Base-by-base conservation (phyloP, 1,140 invertebrate species). In the Caenorhabditis briggsae region DNA sequence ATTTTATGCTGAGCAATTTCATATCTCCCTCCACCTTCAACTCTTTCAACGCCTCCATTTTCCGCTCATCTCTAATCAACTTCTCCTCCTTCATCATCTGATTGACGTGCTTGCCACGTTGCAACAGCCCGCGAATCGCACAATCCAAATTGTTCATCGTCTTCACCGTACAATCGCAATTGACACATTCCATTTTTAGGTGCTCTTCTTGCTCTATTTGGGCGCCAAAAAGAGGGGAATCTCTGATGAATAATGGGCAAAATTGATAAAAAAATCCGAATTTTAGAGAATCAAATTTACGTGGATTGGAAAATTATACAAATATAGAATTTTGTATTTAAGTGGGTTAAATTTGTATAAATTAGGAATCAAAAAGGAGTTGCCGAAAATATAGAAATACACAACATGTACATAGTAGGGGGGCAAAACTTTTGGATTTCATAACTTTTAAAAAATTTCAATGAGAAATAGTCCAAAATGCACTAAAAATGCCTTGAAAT, bases 401-500 rank as follows among this genome's bases (percentile, higher is more conserved):
- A 78, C 70, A 78, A 78, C 70, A 78, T 78, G 70, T 78, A 78
- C 70, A 78, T 78, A 78, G 33, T 33, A 33, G 33, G 33, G 70
- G 14, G 46, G 46, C 5, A 16, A 9, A 7, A 14, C 3, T 20
- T 25, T 11, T 12, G 5, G 41, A 25, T 25, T 78, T 78, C 70
- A 78, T 46, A 78, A 78, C 70, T 33, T 33, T 12, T 78, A 33
- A 33, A 33, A 33, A 33, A 33, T 50, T 2, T 11, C 14, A 78
- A 12, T 9, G 41, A 3, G 33, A 33, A 33, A 33, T 33, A 33
- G 33, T 33, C 33, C 33, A 33, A 33, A 33, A 33, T 2, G 1
- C 1, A 33, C 33, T 2, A 33, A 33, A 33, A 33, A 33, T 33
- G 3, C 1, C 3, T 33, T 3, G 33, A 33, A 33, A 33, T 33